A percentile compares a stretch with the other conserved stretches of the same genome.
These are phyloP conservation scores for Halcyon senegalensis DNA, from an alignment of 2,113 vertebrate species.

Conservation along the genomic window DNA sequence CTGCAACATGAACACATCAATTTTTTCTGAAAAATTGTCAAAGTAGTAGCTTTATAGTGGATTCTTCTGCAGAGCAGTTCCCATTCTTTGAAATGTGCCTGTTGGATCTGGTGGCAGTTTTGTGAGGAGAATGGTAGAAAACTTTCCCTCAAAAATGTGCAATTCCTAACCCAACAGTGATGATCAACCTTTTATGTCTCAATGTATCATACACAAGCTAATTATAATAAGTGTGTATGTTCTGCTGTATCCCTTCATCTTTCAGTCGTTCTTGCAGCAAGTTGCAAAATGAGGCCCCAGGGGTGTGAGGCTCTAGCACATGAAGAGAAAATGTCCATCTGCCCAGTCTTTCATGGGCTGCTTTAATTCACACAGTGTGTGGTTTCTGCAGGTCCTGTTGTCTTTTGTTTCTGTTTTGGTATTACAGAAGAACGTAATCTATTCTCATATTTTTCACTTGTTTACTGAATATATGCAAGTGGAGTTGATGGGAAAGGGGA, in stretches of 20 bases:
- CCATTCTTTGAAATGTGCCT: neutral
- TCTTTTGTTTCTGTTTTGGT: neutral
- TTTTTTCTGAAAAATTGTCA: neutral
- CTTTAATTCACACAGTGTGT: neutral
- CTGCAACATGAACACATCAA: neutral
- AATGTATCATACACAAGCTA: neutral
- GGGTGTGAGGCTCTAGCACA: neutral
- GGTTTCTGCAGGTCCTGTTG: neutral
- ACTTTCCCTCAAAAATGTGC: neutral
- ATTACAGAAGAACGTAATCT: neutral
- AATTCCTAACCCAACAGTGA: neutral
- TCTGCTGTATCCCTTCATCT: slow-evolving; percentile 21
- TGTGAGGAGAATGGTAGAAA: neutral
- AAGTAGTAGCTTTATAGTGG: neutral
- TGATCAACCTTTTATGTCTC: neutral
- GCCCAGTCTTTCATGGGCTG: neutral
- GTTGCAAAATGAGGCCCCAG: slow-evolving; percentile 51
- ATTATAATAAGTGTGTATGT: neutral
- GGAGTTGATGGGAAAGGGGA: neutral
- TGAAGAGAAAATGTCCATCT: slow-evolving; percentile 1
- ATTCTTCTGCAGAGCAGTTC: neutral
- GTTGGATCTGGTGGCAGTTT: neutral
- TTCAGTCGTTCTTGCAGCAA: neutral
- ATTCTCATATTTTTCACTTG: neutral
- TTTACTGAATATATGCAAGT: neutral